phyloP scores from a whole-genome alignment of 2,797 vertebrate species.

The Lagodon rhomboides region DNA sequence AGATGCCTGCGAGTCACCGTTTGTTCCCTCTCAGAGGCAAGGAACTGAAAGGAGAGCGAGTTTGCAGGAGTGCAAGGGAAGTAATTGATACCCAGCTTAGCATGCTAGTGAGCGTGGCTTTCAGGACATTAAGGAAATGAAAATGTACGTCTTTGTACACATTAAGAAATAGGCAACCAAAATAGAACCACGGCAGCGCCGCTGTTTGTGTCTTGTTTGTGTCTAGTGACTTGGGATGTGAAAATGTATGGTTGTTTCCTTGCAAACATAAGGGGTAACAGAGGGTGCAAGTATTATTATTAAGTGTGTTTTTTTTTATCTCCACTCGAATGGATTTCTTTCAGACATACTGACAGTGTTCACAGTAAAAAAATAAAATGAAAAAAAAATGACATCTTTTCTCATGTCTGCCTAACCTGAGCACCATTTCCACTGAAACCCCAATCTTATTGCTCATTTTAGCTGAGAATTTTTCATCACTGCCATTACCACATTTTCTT shows the following conservation, averaged over 20 bases:
- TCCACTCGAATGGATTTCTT: conserved; percentile 3
- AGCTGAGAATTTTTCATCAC: background rate
- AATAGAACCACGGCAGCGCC: conserved; percentile 62
- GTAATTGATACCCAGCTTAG: conserved; percentile 83
- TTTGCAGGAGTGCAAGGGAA: conserved; percentile 59
- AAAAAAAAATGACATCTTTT: conserved; percentile 24
- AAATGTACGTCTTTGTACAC: conserved; percentile 65
- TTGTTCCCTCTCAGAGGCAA: conserved; percentile 77
- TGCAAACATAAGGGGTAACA: conserved; percentile 40
- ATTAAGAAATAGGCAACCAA: conserved; percentile 64
- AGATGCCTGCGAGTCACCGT: conserved; percentile 72
- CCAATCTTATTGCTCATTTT: background rate
- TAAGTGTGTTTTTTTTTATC: conserved; percentile 33
- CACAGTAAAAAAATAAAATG: conserved; percentile 26
- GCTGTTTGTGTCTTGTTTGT: conserved; percentile 57
- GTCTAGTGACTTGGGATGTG: conserved; percentile 36
- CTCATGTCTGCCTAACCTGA: conserved; percentile 17
- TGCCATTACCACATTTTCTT: background rate
- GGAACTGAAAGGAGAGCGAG: conserved; percentile 58
- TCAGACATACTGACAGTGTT: conserved; percentile 32
- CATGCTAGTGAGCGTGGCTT: conserved; percentile 62
- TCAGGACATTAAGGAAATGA: conserved; percentile 77
- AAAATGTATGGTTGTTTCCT: conserved; percentile 40
- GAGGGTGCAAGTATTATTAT: conserved; percentile 36
- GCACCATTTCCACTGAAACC: background rate